Conservation (phyloP, 2,113 vertebrate genomes). For the Spheniscus mendiculus region DNA sequence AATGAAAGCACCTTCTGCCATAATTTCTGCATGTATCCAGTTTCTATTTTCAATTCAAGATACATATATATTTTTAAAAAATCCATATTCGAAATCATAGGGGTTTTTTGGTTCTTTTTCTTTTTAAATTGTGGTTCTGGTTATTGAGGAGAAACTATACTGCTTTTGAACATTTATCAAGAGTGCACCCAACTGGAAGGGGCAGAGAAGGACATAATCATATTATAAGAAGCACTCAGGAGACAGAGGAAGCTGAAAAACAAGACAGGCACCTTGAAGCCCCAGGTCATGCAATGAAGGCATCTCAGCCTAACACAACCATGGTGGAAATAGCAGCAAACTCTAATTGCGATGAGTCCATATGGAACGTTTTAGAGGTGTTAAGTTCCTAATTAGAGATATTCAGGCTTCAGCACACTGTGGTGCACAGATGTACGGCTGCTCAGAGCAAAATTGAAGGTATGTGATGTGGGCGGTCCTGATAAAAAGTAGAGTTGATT, state of each 20-base stretch:
- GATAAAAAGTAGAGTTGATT: conserved; percentile 37
- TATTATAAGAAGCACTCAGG: not conserved
- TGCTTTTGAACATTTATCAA: not conserved
- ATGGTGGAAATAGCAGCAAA: not conserved
- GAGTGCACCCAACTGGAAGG: not conserved
- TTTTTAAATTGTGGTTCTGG: not conserved
- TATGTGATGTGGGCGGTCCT: not conserved
- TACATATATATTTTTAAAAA: not conserved
- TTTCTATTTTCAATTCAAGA: not conserved
- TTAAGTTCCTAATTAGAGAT: conserved; percentile 57
- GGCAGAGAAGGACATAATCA: not conserved
- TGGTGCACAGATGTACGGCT: conserved; percentile 20
- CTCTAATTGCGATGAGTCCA: not conserved
- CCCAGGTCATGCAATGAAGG: not conserved
- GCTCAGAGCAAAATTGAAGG: not conserved
- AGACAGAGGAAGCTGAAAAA: not conserved
- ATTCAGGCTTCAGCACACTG: not conserved
- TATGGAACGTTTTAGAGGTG: conserved; percentile 47
- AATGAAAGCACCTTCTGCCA: not conserved
- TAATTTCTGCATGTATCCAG: fast-evolving
- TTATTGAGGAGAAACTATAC: not conserved
- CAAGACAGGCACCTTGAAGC: not conserved
- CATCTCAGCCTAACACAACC: not conserved
- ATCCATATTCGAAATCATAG: not conserved
- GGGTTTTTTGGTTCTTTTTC: too few species aligned